Evolutionary conservation across 2,113 vertebrate genomes (phyloP).

Genomic region (Lynx canadensis): DNA sequence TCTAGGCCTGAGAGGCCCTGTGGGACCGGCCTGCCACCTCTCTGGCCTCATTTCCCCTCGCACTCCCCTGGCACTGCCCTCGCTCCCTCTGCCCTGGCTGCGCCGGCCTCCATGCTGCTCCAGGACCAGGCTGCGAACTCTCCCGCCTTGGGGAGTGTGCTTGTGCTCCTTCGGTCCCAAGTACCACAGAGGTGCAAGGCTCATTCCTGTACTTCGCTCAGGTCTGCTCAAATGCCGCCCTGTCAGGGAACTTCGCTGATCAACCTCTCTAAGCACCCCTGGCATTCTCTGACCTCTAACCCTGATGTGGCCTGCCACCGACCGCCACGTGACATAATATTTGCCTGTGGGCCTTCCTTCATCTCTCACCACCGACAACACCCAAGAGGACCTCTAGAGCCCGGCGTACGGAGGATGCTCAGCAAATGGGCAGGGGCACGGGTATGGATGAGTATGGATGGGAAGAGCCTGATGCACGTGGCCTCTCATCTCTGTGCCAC

Average conservation of each 20-base stretch:
- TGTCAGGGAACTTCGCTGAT: not conserved
- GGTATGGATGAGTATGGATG: rapidly evolving
- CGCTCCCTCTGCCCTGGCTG: not conserved
- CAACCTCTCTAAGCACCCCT: not conserved
- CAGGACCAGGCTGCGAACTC: not conserved
- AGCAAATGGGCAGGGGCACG: no score
- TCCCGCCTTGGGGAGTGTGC: not conserved
- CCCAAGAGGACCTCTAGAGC: not conserved
- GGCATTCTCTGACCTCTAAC: not conserved
- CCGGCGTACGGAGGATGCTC: not conserved
- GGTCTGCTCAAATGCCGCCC: not conserved
- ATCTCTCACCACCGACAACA: not conserved
- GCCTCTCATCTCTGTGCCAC: not conserved
- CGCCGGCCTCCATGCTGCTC: not conserved
- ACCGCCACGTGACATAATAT: no score
- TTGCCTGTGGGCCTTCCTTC: not conserved
- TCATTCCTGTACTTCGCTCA: not conserved
- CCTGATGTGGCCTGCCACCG: not conserved
- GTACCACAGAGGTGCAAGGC: not conserved
- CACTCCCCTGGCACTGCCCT: not conserved
- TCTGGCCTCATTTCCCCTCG: not conserved
- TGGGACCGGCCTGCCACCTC: not conserved
- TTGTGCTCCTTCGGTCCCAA: not conserved
- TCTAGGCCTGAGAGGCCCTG: not conserved
- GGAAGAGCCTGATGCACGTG: not conserved